Base-by-base conservation (phyloP, 2,797 vertebrate species). In the Eremophila alpestris region DNA sequence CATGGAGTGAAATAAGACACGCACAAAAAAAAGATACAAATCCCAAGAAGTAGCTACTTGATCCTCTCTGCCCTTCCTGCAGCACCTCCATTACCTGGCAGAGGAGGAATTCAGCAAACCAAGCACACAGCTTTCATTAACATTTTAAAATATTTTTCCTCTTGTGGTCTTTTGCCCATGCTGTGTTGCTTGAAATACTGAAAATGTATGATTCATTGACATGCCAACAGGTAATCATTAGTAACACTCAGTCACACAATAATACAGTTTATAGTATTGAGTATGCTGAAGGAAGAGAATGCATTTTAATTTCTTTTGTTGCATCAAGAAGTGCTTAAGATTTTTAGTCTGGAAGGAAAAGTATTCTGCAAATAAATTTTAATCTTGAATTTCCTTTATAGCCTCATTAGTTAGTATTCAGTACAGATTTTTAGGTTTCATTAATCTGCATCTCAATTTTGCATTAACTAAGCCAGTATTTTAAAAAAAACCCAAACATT, bases 71-170 rank as follows among this genome's bases (percentile, higher is more conserved):
- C 20, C n/a, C 41, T 90, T 80, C 46, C 83, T 54, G 55, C 23
- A 80, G 30, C 34, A 65, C 32, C 16, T 83, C 45, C 30, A 10
- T 73, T 83, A 92, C 51, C 55, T 83, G 45, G n/a, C 29, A 65
- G 74, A 91, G n/a, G 27, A 82, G 36, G 36, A 89, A 91, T 85
- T 65, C 64, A 65, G 27, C 27, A 87, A 89, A 65, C 19, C 45
- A 65, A 91, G 76, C 19, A 64, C 40, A 51, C 7, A 83, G 14
- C 27, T 87, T 58, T 78, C 63, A 85, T 89, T 83, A 87, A 59
- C 43, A 60, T 92, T 88, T 93, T 49, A 1, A 91, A 85, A 60
- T 88, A 73, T 83, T 83, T 96, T 90, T 49, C 36, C 21, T 45
- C 48, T 32, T 62, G 83, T 78, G 52, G 67, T 78, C 48, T 81